Conservation (phyloP, 2,113 vertebrate species). For the Pedionomus torquatus region DNA sequence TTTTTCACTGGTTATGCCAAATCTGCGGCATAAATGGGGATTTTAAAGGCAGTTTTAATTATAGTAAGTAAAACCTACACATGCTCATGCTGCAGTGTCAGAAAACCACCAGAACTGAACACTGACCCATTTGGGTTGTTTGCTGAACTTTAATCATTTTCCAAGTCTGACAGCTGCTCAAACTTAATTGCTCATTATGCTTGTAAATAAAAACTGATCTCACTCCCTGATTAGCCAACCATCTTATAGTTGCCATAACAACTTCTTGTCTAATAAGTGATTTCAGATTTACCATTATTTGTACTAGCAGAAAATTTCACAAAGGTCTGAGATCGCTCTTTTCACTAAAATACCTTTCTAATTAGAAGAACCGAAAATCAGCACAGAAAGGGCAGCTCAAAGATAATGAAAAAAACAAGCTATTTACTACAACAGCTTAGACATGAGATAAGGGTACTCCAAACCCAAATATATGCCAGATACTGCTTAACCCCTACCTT, state of each 20-base stretch:
- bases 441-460: constrained; percentile 10
- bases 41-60: constrained; percentile 52
- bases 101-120: constrained; percentile 44
- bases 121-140: constrained; percentile 59
- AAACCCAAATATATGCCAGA: background rate
- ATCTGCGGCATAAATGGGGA: background rate
- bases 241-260: constrained; percentile 66
- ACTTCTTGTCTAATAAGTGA: constrained; percentile 65
- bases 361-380: constrained; percentile 31
- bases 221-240: constrained; percentile 63
- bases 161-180: constrained; percentile 70
- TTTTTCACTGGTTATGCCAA: background rate
- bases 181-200: constrained; percentile 68
- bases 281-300: constrained; percentile 66
- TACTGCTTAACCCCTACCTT: background rate
- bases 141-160: constrained; percentile 67
- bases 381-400: constrained; percentile 46
- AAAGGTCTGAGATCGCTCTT: constrained; percentile 58
- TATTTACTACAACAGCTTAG: constrained; percentile 50
- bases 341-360: constrained; percentile 56
- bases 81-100: constrained; percentile 25
- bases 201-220: constrained; percentile 74
- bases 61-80: constrained; percentile 16
- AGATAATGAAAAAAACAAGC: constrained; percentile 53
- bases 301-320: constrained; percentile 50